Evolutionary conservation across 2,113 vertebrate genomes (phyloP).

Genomic region (Laticauda laticaudata): DNA sequence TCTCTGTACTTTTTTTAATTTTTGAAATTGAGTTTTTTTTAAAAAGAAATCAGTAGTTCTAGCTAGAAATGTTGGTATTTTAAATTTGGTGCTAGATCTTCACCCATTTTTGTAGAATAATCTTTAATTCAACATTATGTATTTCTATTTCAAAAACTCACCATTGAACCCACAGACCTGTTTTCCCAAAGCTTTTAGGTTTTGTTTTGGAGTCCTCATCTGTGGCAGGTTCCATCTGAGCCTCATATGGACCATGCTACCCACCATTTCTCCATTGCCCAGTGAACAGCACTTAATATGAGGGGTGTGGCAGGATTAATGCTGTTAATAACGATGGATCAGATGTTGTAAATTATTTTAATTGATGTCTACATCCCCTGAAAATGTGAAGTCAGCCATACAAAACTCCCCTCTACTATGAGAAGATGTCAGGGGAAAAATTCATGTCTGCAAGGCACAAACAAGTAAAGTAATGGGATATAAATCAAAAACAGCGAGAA

Average conservation of each 20-base stretch:
- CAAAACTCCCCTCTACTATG: conserved; percentile 62
- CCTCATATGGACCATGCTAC: conserved; percentile 36
- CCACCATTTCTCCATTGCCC: conserved; percentile 52
- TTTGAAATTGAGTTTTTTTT: background rate
- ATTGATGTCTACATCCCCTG: conserved; percentile 72
- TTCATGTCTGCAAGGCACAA: conserved; percentile 69
- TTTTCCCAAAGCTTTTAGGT: background rate
- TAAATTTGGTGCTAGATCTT: background rate
- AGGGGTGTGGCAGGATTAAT: conserved; percentile 69
- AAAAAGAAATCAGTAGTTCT: background rate
- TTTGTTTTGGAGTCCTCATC: fast-evolving
- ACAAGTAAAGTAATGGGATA: conserved; percentile 71
- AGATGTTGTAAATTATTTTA: conserved; percentile 68
- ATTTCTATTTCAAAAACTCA: background rate
- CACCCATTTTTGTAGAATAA: background rate
- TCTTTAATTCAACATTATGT: background rate
- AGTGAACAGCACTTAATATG: conserved; percentile 68
- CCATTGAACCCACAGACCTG: background rate
- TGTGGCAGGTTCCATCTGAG: conserved; percentile 12
- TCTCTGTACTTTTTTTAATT: background rate
- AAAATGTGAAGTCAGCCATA: conserved; percentile 69
- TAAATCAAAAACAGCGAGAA: conserved; percentile 72
- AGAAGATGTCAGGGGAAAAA: conserved; percentile 67
- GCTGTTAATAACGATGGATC: conserved; percentile 69
- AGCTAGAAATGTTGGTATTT: background rate